A percentile compares a stretch with the other conserved stretches of the same genome.
phyloP scores from a whole-genome alignment of 1,140 invertebrate genomes.

The Nilaparvata lugens region DNA sequence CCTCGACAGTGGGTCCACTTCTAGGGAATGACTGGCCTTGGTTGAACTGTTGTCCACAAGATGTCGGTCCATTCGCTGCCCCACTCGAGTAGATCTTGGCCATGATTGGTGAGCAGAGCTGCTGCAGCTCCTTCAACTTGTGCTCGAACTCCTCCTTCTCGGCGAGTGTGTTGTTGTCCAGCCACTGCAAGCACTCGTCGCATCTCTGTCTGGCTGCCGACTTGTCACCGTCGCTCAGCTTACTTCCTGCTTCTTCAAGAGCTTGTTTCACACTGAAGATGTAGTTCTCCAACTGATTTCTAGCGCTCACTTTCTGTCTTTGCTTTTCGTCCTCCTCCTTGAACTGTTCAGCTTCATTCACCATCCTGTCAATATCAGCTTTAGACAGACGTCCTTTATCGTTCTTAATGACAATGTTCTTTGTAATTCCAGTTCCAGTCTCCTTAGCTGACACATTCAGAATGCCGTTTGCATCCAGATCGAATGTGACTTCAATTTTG shows the following conservation, averaged over 20 bases:
- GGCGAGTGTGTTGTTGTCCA: constrained; percentile 50
- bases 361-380: constrained; percentile 50
- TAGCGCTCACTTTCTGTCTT: constrained; percentile 45
- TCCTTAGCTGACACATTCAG: constrained; percentile 50
- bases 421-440: constrained; percentile 41
- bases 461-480: constrained; percentile 60
- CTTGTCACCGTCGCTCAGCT: constrained; percentile 33
- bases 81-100: constrained; percentile 32
- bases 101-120: constrained; percentile 43
- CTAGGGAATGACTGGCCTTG: not conserved
- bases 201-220: constrained; percentile 39
- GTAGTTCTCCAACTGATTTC: constrained; percentile 62
- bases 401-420: constrained; percentile 47
- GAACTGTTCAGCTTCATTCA: constrained; percentile 56
- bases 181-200: constrained; percentile 44
- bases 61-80: not conserved
- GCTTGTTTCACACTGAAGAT: constrained; percentile 57
- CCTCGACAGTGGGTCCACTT: not conserved
- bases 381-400: constrained; percentile 46
- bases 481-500: constrained; percentile 44
- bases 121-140: constrained; percentile 43
- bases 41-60: not conserved
- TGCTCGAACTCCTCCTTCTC: constrained; percentile 53
- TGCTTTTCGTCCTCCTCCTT: constrained; percentile 46
- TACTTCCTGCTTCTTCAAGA: constrained; percentile 33